Evolutionary conservation across 2,888 invertebrate species (phyloP), one percentile per base, ranked within the genome.

Genomic region (Mesopsocus fuscifrons): DNA sequence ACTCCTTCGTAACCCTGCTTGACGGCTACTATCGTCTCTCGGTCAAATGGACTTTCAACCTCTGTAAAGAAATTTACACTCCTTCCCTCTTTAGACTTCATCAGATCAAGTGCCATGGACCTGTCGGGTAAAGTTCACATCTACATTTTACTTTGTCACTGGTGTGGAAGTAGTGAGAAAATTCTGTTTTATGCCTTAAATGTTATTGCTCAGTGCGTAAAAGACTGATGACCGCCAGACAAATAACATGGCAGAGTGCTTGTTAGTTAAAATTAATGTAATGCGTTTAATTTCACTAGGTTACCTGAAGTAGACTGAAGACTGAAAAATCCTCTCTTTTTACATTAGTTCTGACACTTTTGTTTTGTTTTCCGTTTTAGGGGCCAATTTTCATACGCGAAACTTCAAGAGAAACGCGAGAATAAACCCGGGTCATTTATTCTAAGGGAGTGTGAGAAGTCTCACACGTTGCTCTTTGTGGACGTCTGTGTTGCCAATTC

Each of bases 31-130:
- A 88, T 57, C 73, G 85, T 53, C 64, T 87, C 51, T 77, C 77
- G 54, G 76, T 78, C 34, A 89, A 87, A 62, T 91, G 88, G 88
- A 88, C 80, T 31, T 84, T 85, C 55, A 87, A 88, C 64, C 66
- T 91, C 47, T 91, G 88, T 55, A 77, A 76, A 56, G 79, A 84
- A 52, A 72, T 84, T 44, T 66, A 72, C 44, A 82, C 87, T 1
- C 89, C 88, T 3, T 81, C 82, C 3, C 61, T 91, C 45, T 71
- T 72, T 52, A 72, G 71, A 52, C 60, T 89, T 16, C 72, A 77
- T 49, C 63, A 68, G 47, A 65, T 79, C 52, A 83, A 80, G 61
- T 87, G 85, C 54, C 91, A 91, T 61, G 91, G 91, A 16, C 89
- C 91, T 42, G 77, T 91, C 42, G 85, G 87, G 83, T 83, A 66